Base-by-base conservation (phyloP, 2,113 vertebrate genomes). In the Panurus biarmicus region DNA sequence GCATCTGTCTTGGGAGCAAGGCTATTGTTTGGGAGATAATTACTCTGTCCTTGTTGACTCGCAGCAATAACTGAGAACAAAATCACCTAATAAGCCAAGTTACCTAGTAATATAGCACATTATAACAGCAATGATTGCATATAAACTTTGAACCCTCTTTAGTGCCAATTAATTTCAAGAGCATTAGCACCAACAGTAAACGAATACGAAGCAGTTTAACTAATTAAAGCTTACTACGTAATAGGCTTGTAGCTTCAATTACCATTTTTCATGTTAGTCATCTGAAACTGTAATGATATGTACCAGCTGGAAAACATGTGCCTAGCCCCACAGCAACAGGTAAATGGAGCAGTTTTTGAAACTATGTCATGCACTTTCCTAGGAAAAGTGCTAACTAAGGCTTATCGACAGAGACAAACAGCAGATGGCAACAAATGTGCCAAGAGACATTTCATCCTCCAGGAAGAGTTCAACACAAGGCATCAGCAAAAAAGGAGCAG, bases 371-470 rank as follows among this genome's bases (percentile, higher is more conserved):
- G 65, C 58, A 79, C 86, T 94, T 89, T 90, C 76, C 75, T 65
- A 72, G 64, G 48, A 75, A 71, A 95, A 93, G 80, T 81, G 95
- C 89, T 95, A 95, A 91, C 76, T 92, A 94, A 96, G 90, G 61
- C 78, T 94, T 90, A 81, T 82, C 89, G 87, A 85, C 86, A 66
- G 87, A 87, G 85, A 83, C 90, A 95, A 96, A 95, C 95, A 95
- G 93, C 95, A 96, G 94, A 93, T 94, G 95, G 96, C 90, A 96
- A 96, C 78, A 66, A 92, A 90, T 81, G 83, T 66, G 94, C 93
- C 91, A 94, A 93, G 90, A 95, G 90, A 93, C 78, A 91, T 93
- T 93, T 85, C 89, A 94, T 91, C 75, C 78, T 94, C 82, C 85
- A 92, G 94, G 77, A 95, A 89, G 84, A 92, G 91, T 87, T 82